Evolutionary conservation across 2,113 vertebrate genomes (phyloP), one percentile per base, ranked within the genome.

Genomic region (Picathartes gymnocephalus): DNA sequence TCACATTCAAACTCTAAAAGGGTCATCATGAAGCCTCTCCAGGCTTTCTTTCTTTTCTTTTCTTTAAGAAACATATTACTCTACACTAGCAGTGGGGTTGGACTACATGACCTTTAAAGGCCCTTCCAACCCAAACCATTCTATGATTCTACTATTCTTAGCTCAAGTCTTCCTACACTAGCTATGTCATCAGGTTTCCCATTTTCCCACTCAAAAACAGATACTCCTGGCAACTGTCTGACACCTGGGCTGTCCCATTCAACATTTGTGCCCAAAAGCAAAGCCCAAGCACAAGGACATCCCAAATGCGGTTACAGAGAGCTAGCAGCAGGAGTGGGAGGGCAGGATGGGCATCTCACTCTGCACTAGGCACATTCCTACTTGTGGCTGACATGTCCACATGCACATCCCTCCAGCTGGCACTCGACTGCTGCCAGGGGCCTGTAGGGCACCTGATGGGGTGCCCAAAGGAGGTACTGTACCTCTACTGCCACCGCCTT

Each of bases 371-470:
- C 19, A 30, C 23, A 11, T 72, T 37, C 45, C 33, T 44, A 4
- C 27, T 31, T 54, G 13, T 62, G 60, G 19, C 18, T 51, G 22
- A 33, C 28, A 5, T n/a, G 19, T 42, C 54, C 21, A 37, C 28
- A 13, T 19, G 31, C 11, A 6, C 25, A 69, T 15, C 35, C 40
- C 33, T 65, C 21, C 40, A 37, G 21, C 21, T 65, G 57, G 7
- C 39, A 54, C 19, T 28, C 2, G 2, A 35, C 28, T 44, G 18
- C 24, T 40, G 6, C 23, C 30, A 48, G 21, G 23, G 18, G 13
- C 15, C 39, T 69, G 11, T 51, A 12, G 0, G 0, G n/a, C 13
- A 33, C 21, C 6, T 8, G 5, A 9, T 28, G 10, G 31, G 56
- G 8, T 54, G 16, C 19, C 40, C 50, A 66, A 51, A 71, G 25